phyloP scores from a whole-genome alignment of 2,888 invertebrate species.

The Cabera pusaria region DNA sequence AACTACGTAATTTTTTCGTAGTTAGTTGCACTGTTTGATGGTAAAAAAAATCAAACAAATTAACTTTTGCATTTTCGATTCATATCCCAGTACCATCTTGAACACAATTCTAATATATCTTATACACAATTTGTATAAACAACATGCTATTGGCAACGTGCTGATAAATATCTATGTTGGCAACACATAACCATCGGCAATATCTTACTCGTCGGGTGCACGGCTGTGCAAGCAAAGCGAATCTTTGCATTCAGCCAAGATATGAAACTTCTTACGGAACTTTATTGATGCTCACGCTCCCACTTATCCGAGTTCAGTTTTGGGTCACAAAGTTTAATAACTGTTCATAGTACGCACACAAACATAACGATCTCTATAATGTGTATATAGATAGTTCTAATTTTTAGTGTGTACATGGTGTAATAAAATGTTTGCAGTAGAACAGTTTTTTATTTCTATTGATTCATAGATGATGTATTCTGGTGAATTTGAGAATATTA shows the following conservation, averaged over 20 bases:
- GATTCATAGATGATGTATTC: too few species aligned
- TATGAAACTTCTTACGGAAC: conserved; percentile 55
- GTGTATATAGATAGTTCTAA: conserved; percentile 14
- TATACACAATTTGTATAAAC: background rate
- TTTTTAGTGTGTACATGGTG: too few species aligned
- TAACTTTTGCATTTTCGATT: too few species aligned
- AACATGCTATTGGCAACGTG: background rate
- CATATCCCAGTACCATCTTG: too few species aligned
- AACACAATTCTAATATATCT: too few species aligned
- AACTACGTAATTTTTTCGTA: too few species aligned
- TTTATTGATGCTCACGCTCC: conserved; percentile 49
- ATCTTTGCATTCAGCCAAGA: conserved; percentile 61
- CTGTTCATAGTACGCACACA: too few species aligned
- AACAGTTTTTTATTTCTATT: too few species aligned
- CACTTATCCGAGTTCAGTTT: conserved; percentile 38
- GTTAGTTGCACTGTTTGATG: too few species aligned
- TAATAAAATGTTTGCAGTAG: too few species aligned
- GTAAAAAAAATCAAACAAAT: too few species aligned
- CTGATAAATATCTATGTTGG: conserved; percentile 12
- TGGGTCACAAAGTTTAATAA: conserved; percentile 39
- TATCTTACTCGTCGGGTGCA: conserved; percentile 31
- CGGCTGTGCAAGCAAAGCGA: conserved; percentile 55
- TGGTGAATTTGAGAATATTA: too few species aligned
- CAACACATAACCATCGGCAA: conserved; percentile 25
- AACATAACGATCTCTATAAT: conserved; percentile 8